Evolutionary conservation across 64 coral and sea anemone species (phyloP), one percentile per base, ranked within the genome.

Genomic region (Stichodactyla helianthus): DNA sequence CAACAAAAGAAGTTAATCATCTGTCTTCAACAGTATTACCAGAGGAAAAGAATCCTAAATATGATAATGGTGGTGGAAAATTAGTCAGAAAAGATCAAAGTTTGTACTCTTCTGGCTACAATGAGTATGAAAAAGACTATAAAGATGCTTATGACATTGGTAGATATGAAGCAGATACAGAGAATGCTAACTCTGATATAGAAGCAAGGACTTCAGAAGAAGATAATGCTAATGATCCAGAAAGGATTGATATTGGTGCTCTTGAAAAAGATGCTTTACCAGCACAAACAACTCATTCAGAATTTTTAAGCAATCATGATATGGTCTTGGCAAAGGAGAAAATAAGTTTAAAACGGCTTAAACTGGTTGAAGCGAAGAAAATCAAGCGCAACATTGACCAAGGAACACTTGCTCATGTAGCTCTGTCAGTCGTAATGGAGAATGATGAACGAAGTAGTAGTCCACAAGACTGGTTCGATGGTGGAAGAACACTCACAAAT

Each of bases 401-500:
- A 71, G 91, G 84, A 5, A 97, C 94, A 10, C 79, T 97, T 25
- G 94, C 94, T 12, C 91, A 97, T 58, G 94, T 90, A 13, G 94
- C 94, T 22, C 85, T 97, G 16, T 93, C 94, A 80, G 94, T 88
- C 61, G 94, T 97, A 15, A 26, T 93, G 55, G 94, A 97, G 15
- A 59, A 82, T 57, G 94, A 97, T 18, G 94, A 97, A 70, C 87
- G 50, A 52, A 23, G 70, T 70, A 56, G 51, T 5, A 90, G 85
- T 83, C 89, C 88, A 2, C 77, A 82, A 7, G 62, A 82, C 44
- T 97, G 94, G 91, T 93, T 93, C 31, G 67, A 78, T 79, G 81
- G 82, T 58, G 71, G 51, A 52, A 55, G 87, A 58, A 5, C 74
- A 52, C 82, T 51, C n/a, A 18, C 57, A 55, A 88, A 50, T 51